phyloP scores from a whole-genome alignment of 2,797 vertebrate species.

The Enteromius treurensis region DNA sequence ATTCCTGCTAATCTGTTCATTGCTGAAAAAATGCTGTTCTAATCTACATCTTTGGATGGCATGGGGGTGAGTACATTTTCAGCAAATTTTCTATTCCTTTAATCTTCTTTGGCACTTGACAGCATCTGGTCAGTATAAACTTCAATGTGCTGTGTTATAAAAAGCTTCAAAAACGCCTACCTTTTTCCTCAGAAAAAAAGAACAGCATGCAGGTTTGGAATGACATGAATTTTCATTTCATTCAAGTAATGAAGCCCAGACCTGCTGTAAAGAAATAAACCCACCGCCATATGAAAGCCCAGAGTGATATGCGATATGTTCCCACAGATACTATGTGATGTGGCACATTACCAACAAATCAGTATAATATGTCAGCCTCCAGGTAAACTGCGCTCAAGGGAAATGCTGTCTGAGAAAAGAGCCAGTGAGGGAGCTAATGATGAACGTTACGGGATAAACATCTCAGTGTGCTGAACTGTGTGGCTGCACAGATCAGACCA shows the following conservation, averaged over 20 bases:
- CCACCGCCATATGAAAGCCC: background rate
- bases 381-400: conserved; percentile 50
- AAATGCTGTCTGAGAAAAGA: conserved; percentile 42
- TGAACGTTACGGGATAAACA: conserved; percentile 43
- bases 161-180: background rate
- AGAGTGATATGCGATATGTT: conserved; percentile 1
- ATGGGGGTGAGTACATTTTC: background rate
- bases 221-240: background rate
- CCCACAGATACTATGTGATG: conserved; percentile 22
- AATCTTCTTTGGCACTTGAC: background rate
- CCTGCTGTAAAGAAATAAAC: conserved; percentile 6
- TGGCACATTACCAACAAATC: conserved; percentile 45
- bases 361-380: conserved; percentile 50
- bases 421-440: conserved; percentile 39
- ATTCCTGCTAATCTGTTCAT: background rate
- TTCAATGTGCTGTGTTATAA: background rate
- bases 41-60: background rate
- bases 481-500: conserved; percentile 20
- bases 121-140: background rate
- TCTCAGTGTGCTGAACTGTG: conserved; percentile 40
- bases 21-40: background rate
- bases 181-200: background rate
- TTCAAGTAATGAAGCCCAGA: conserved; percentile 2
- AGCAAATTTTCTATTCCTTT: conserved; percentile 2
- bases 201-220: conserved; percentile 12